Evolutionary conservation across 2,888 invertebrate genomes (phyloP).

Genomic region (Crematogaster levior): DNA sequence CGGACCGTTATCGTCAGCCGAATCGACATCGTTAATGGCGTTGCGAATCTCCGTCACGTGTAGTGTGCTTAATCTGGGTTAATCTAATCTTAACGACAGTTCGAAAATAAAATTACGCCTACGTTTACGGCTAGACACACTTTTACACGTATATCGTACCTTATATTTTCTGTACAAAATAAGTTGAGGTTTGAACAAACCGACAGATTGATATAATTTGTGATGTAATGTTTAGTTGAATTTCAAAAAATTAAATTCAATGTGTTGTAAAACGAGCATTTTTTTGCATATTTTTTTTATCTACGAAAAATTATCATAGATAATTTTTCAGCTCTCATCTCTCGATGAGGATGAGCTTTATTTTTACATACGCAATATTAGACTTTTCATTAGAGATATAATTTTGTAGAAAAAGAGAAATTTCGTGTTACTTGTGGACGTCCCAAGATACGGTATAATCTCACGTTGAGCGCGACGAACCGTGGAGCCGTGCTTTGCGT

Average conservation of each 20-base stretch:
- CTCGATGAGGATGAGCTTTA: neutral
- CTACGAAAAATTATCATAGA: too few relatives aligned
- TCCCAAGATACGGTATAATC: neutral
- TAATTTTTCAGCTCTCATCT: neutral
- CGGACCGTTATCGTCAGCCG: constrained; percentile 6
- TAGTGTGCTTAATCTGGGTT: constrained; percentile 2
- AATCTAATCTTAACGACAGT: constrained; percentile 11
- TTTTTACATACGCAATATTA: too few relatives aligned
- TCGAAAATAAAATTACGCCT: neutral
- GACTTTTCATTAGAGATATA: neutral
- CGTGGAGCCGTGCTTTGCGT: constrained; percentile 18
- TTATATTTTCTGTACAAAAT: neutral
- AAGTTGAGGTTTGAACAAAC: neutral
- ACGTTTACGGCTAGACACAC: neutral
- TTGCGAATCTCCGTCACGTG: neutral
- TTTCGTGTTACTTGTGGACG: neutral
- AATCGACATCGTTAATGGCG: constrained; percentile 29
- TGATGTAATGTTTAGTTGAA: neutral
- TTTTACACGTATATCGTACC: neutral
- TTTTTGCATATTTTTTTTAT: neutral
- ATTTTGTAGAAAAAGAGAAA: neutral
- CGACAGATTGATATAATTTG: constrained; percentile 1
- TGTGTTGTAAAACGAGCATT: neutral
- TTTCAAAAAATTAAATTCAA: neutral
- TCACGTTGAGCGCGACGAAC: constrained; percentile 27